Evolutionary conservation across 2,888 invertebrate genomes (phyloP).

Genomic region (Scaptomyza parva): DNA sequence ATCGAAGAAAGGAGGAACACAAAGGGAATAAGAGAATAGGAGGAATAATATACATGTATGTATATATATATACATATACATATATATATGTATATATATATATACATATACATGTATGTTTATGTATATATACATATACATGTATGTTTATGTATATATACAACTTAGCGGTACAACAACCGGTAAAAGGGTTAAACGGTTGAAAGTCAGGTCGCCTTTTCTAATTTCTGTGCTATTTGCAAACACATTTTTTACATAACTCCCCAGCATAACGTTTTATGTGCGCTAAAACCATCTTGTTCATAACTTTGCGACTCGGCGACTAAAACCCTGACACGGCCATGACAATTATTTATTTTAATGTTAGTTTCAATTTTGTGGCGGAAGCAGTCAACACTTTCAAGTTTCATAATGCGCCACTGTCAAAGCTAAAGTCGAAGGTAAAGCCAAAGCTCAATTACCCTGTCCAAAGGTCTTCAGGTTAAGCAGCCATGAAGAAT

Average conservation of each 20-base stretch:
- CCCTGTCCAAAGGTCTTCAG: constrained; percentile 53
- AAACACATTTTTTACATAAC: constrained; percentile 59
- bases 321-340: constrained; percentile 44
- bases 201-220: constrained; percentile 16
- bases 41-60: no score
- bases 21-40: no score
- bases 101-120: no score
- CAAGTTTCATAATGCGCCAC: constrained; percentile 47
- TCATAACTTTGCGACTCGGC: constrained; percentile 44
- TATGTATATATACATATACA: no score
- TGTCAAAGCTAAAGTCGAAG: constrained; percentile 26
- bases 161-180: constrained; percentile 3
- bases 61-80: no score
- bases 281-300: constrained; percentile 64
- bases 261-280: constrained; percentile 33
- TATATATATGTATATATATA: no score
- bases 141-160: no score
- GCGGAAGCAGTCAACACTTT: constrained; percentile 30
- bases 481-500: constrained; percentile 72
- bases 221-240: constrained; percentile 54
- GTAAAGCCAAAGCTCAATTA: constrained; percentile 47
- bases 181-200: constrained; percentile 6
- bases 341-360: constrained; percentile 76
- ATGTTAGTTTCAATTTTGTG: constrained; percentile 48
- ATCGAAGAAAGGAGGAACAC: no score